Percentiles rank a stretch among this genome's conserved stretches.
Evolutionary conservation across 1,140 invertebrate species (phyloP).

Genomic region (Macrosteles quadrilineatus): DNA sequence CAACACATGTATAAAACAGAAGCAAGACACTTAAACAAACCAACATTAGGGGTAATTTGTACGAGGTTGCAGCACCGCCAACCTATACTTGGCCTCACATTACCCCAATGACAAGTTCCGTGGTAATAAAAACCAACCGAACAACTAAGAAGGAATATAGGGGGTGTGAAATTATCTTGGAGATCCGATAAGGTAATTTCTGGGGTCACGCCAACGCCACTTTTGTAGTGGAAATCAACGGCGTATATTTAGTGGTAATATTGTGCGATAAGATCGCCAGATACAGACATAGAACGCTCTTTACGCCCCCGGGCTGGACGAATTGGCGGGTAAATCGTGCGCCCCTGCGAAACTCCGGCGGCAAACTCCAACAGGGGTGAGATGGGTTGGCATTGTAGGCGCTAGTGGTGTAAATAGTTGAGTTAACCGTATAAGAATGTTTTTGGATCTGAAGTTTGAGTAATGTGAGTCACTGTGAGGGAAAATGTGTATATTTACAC

Average conservation of each 20-base stretch:
- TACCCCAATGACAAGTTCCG: constrained; percentile 19
- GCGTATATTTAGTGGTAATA: constrained; percentile 25
- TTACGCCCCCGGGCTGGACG: too few species aligned
- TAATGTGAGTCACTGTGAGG: too few species aligned
- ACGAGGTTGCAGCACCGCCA: not conserved
- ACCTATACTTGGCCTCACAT: not conserved
- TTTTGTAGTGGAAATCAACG: constrained; percentile 6
- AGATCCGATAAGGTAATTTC: constrained; percentile 11
- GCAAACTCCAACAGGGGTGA: too few species aligned
- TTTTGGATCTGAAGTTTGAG: too few species aligned
- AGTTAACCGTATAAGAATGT: too few species aligned
- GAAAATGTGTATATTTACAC: too few species aligned
- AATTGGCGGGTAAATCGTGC: too few species aligned
- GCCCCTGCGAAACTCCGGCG: too few species aligned
- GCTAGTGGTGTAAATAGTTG: too few species aligned
- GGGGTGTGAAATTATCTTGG: constrained; percentile 24
- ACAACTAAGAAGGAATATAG: not conserved
- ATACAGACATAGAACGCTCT: too few species aligned
- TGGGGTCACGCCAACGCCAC: constrained; percentile 10
- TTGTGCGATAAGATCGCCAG: not conserved
- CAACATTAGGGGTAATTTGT: constrained; percentile 20
- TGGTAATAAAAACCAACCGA: constrained; percentile 18
- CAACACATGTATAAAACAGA: too few species aligned
- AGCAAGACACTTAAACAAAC: not conserved
- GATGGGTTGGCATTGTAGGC: too few species aligned